Evolutionary conservation across 2,797 vertebrate genomes (phyloP).

Genomic region (Fratercula arctica): DNA sequence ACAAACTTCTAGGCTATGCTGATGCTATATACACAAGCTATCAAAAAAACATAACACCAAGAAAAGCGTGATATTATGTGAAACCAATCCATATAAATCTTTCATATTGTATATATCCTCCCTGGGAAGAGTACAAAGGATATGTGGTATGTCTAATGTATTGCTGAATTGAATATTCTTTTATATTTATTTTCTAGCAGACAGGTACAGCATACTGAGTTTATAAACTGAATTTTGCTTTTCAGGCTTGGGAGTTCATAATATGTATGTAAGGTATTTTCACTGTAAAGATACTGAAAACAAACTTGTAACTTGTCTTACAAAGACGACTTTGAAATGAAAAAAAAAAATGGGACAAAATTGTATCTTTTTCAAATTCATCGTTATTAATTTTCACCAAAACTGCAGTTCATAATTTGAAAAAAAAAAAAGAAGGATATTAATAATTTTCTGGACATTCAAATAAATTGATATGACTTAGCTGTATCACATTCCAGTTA

Average conservation of each 20-base stretch:
- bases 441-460: not conserved
- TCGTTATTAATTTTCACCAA: slow-evolving; percentile 14
- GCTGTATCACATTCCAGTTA: not conserved
- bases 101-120: slow-evolving; percentile 36
- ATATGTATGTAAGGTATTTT: slow-evolving; percentile 3
- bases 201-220: slow-evolving; percentile 35
- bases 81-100: slow-evolving; percentile 63
- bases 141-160: slow-evolving; percentile 37
- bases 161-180: slow-evolving; percentile 45
- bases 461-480: not conserved
- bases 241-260: slow-evolving; percentile 27
- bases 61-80: slow-evolving; percentile 57
- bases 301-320: not conserved
- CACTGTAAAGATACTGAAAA: not conserved
- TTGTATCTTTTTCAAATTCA: not conserved
- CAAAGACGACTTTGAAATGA: slow-evolving; percentile 5
- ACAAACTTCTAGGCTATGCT: slow-evolving; percentile 45
- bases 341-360: slow-evolving; percentile 17
- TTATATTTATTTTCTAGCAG: slow-evolving; percentile 55
- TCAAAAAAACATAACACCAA: slow-evolving; percentile 59
- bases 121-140: slow-evolving; percentile 43
- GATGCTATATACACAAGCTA: slow-evolving; percentile 51
- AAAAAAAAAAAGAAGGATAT: not conserved
- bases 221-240: slow-evolving; percentile 62
- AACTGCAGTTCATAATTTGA: not conserved